Base-by-base conservation (phyloP, 2,113 vertebrate genomes). In the Spermophilus dauricus region DNA sequence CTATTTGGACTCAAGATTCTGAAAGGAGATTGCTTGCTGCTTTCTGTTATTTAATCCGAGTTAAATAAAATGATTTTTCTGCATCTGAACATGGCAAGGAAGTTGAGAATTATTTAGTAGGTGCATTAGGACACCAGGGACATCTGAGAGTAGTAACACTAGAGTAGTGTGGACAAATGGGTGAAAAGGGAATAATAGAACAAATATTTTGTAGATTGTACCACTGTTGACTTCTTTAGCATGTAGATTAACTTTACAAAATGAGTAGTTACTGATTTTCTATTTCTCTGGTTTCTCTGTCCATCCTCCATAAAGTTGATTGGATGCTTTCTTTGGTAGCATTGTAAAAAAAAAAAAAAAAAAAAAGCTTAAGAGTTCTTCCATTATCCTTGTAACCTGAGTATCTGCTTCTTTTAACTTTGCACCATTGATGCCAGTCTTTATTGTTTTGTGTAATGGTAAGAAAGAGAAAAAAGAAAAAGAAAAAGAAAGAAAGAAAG, bases 371-470 rank as follows among this genome's bases (percentile, higher is more conserved):
- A 37, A 45, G 58, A 80, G 30, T 80, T 73, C 51, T 69, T 92
- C 51, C 91, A 95, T 87, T 87, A 32, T 88, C 32, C 14, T 45
- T 39, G 73, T 67, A 93, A 81, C 56, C 91, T 56, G 32, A 93
- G 4, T 16, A 30, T 53, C 81, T 83, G 42, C 30, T 26, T 77
- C 80, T 96, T 81, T 56, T 65, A 95, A 88, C 61, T 93, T 45
- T 96, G 45, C 0, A 94, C 24, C 2, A 3, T 58, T 96, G 87
- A 58, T 92, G 28, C 56, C 39, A 95, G 61, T 16, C 22, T 89
- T 26, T 80, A 12, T 94, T 93, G 56, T 45, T n/a, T 95, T 97
- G 93, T 96, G 80, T 93, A 97, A 70, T 94, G 63, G 82, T 90
- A 86, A 93, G 69, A 86, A 93, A 95, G 80, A 94, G 8, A 58